These are phyloP conservation scores for Enteromius radiatus DNA, from an alignment of 2,797 vertebrate species.

Conservation along the genomic window DNA sequence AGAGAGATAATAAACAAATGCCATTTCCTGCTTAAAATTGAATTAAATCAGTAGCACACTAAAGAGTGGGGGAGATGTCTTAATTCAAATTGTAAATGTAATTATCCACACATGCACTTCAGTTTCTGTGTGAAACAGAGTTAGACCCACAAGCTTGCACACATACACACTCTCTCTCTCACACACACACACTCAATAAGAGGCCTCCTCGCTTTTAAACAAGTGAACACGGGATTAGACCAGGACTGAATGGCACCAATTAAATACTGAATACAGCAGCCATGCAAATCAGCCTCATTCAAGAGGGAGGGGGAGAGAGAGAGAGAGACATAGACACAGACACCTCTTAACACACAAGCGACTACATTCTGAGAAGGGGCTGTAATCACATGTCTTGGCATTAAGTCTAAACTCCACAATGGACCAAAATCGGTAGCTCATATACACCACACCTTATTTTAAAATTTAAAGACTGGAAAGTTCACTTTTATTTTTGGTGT, in stretches of 20 bases:
- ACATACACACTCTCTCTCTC: not conserved
- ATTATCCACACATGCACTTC: conserved; percentile 43
- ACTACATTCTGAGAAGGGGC: conserved; percentile 46
- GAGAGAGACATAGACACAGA: conserved; percentile 45
- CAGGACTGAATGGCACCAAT: conserved; percentile 63
- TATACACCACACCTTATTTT: conserved; percentile 9
- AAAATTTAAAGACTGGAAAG: conserved; percentile 19
- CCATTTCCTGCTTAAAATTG: conserved; percentile 32
- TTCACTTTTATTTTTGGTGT: conserved; percentile 15
- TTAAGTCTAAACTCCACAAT: conserved; percentile 49
- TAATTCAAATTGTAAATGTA: conserved; percentile 48
- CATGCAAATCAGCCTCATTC: conserved; percentile 64
- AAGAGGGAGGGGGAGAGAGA: conserved; percentile 32
- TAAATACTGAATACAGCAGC: conserved; percentile 62
- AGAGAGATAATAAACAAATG: not conserved
- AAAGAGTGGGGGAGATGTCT: conserved; percentile 38
- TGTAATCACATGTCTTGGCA: conserved; percentile 56
- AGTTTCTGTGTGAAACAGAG: conserved; percentile 36
- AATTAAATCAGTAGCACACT: conserved; percentile 35
- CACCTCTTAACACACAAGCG: conserved; percentile 47
- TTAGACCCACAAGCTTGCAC: conserved; percentile 32
- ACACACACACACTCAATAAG: conserved; percentile 32
- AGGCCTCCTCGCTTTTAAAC: conserved; percentile 52
- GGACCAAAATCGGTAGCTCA: not conserved
- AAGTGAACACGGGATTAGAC: conserved; percentile 62